Base-by-base conservation (phyloP, 2,113 vertebrate genomes). In the Hypomesus transpacificus region DNA sequence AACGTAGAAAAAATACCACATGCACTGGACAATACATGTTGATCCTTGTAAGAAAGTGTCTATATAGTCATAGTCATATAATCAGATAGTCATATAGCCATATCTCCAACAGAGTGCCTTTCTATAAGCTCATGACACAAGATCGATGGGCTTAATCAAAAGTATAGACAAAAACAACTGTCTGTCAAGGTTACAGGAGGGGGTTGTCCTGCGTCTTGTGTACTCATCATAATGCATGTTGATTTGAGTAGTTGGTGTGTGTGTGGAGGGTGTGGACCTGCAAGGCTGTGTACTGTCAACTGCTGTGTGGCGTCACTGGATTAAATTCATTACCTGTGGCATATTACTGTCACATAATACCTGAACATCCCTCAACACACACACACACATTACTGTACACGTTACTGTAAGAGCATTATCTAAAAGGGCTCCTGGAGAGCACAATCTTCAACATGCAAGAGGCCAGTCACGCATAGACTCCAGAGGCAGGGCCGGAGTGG, bases 301-400 rank as follows among this genome's bases (percentile, higher is more conserved):
- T 62, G 39, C 1, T 39, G 31, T 34, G 34, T 65, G 62, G 22
- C 46, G 50, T 65, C 18, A 11, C 3, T 58, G 11, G 22, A 34
- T 77, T 68, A 57, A 60, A 14, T 71, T 75, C 61, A 24, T 75
- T 66, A 78, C 70, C 73, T 71, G 62, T 28, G 82, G 69, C 72
- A 39, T 21, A 1, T 7, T 14, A 22, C 60, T 52, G 60, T 67
- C 75, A 65, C 22, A 53, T 63, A 53, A 68, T 21, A 52, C 61
- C 11, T 14, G 16, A 62, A 26, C 39, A 7, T 8, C 28, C 8
- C 62, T 46, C 62, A 9, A 14, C 39, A 51, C 14, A 8, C 21
- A 21, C 57, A 59, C 21, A 21, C n/a, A 1, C 9, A 9, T 46
- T 46, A 46, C 39, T 11, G 1, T 9, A 46, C n/a, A 1, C 9